Conservation (phyloP, 2,797 vertebrate genomes). For the Sandelia bainsii region DNA sequence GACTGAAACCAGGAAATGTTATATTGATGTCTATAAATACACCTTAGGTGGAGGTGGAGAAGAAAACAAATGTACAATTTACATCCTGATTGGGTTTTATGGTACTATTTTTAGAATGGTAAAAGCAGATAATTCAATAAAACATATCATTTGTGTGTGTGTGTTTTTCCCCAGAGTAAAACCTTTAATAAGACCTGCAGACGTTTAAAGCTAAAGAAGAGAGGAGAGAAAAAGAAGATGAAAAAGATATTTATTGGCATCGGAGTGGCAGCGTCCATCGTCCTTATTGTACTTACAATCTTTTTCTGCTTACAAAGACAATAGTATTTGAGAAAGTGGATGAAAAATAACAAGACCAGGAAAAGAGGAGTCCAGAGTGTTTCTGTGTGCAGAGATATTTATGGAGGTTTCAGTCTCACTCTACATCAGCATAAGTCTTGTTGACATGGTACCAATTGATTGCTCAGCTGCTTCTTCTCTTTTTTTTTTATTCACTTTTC, state of each 20-base stretch:
- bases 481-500: conserved; percentile 7
- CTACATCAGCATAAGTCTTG: conserved; percentile 36
- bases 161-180: conserved; percentile 70
- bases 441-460: conserved; percentile 74
- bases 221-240: conserved; percentile 76
- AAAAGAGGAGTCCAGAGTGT: conserved; percentile 29
- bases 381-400: conserved; percentile 48
- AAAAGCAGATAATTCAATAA: conserved; percentile 21
- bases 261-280: conserved; percentile 1
- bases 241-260: conserved; percentile 66
- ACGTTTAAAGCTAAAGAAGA: conserved; percentile 70
- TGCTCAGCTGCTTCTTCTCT: conserved; percentile 57
- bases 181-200: conserved; percentile 79
- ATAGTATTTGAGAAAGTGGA: conserved; percentile 22
- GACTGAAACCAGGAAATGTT: conserved; percentile 68
- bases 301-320: not conserved
- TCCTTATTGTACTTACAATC: conserved; percentile 72
- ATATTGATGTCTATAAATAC: conserved; percentile 82
- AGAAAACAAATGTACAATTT: conserved; percentile 84
- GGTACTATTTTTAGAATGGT: conserved; percentile 84
- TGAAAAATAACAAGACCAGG: conserved; percentile 3
- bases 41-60: conserved; percentile 75
- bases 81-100: conserved; percentile 86
- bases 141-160: conserved; percentile 15
- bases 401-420: conserved; percentile 27